Evolutionary conservation across 2,888 invertebrate genomes (phyloP), one percentile per base, ranked within the genome.

Genomic region (Eudemis profundana): DNA sequence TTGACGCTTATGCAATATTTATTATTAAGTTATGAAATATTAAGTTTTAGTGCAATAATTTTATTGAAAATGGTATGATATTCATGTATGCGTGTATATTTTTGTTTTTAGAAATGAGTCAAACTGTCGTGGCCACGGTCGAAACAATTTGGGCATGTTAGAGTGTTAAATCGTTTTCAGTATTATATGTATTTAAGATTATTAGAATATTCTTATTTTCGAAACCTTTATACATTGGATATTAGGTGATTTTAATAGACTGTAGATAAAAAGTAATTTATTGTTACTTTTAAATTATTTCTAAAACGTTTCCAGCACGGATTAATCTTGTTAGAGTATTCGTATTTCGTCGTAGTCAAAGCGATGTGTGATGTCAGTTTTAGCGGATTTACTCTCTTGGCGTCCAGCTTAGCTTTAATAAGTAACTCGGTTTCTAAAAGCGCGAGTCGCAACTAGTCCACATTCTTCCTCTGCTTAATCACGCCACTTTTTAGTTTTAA

Each of bases 41-140:
- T 79, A 88, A 83, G 84, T 76, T 89, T 86, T 87, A 90, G 91
- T 91, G 91, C 91, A 92, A 91, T 91, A 90, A 89, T 87, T 87
- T 89, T 88, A 90, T 89, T 88, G 83, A 87, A 87, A 89, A 86
- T 85, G 86, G 85, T 87, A 88, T 87, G 84, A 86, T 90, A 89
- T 86, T 85, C 88, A 87, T 86, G 87, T 87, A 87, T 73, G 84
- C 77, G 81, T 84, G 84, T 89, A 87, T 87, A 87, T 84, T 89
- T 89, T 87, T 87, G 84, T 87, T 87, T 83, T 79, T 81, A 78
- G 76, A 82, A 78, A 79, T 82, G 79, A 80, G 79, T 84, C 77
- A 81, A 74, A 60, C 38, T 65, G 74, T 77, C 80, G 74, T 77
- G 75, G 73, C 73, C 74, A 76, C 75, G 77, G 79, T 78, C 75